A percentile compares a stretch with the other conserved stretches of the same genome.
Evolutionary conservation across 1,140 invertebrate species (phyloP).

Genomic region (Helicorthomorpha holstii): DNA sequence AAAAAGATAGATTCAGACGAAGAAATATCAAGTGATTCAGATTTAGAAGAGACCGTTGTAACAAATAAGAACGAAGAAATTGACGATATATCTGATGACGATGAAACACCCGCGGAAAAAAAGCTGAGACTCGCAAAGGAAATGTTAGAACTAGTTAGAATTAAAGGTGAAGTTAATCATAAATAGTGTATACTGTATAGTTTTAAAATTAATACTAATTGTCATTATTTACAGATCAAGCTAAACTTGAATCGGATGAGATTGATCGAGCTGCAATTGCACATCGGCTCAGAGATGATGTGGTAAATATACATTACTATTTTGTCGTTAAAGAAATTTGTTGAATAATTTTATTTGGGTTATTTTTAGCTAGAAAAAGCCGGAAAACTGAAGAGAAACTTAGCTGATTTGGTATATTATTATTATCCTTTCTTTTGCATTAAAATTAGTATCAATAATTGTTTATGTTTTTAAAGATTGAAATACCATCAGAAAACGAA

Average conservation of each 20-base stretch:
- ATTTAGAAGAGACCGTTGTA: conserved; percentile 3
- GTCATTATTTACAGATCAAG: conserved; percentile 34
- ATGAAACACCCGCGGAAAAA: conserved; percentile 73
- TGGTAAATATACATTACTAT: conserved; percentile 22
- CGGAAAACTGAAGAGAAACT: conserved; percentile 50
- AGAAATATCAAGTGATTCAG: conserved; percentile 11
- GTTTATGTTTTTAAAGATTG: background rate
- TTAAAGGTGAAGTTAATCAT: conserved; percentile 38
- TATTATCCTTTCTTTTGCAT: conserved; percentile 15
- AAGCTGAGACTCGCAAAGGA: conserved; percentile 69
- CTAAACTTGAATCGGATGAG: conserved; percentile 44
- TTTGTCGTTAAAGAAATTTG: background rate
- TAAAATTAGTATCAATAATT: background rate
- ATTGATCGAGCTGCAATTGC: conserved; percentile 44
- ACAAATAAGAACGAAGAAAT: conserved; percentile 7
- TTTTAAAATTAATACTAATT: background rate
- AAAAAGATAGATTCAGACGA: conserved; percentile 9
- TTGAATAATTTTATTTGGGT: too few species aligned
- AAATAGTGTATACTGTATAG: background rate
- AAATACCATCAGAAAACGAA: background rate
- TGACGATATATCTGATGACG: conserved; percentile 36
- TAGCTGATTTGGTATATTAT: conserved; percentile 46
- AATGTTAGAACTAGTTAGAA: conserved; percentile 69
- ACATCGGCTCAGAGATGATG: conserved; percentile 57
- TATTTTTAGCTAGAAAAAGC: conserved; percentile 50